Evolutionary conservation across 2,888 invertebrate genomes (phyloP), one percentile per base, ranked within the genome.

Genomic region (Scaptomyza parva): DNA sequence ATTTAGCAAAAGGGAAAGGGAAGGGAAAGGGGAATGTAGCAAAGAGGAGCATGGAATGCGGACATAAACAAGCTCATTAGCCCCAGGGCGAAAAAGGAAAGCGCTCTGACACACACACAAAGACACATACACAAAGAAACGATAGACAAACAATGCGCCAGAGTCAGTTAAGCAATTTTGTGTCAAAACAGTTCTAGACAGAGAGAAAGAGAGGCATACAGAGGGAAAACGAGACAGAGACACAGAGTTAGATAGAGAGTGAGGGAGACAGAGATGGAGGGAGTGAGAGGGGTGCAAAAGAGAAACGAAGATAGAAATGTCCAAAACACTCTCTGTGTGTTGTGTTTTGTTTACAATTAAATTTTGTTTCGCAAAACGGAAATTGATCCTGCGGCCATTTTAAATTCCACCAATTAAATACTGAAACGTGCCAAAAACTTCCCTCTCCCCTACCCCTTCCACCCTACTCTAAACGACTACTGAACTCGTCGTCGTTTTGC

Each of bases 31-130:
- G 41, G 17, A n/a, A n/a, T n/a, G n/a, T n/a, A n/a, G n/a, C n/a
- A n/a, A n/a, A n/a, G 26, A 39, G 20, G 17, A 18, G 20, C 28
- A 22, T 28, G 59, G 41, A 48, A 48, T 14, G 39, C 33, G 66
- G 57, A 58, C 37, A 72, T 69, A 66, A 70, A 63, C 74, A 74
- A 70, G 75, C 74, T 83, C 60, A 77, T 78, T 84, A 77, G 79
- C 61, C 59, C 20, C 0, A 9, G 48, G 48, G 62, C 60, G 7
- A 12, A 26, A 40, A 22, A 35, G 35, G n/a, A 35, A 8, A n/a
- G n/a, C n/a, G n/a, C n/a, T n/a, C 35, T 3, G 8, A 14, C 14
- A 30, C 12, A 30, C 9, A 30, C 28, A 30, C 2, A 14, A 7
- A 30, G 2, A 30, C 9, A 30, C 28, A 30, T 0, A 33, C 33